A percentile compares a stretch with the other conserved stretches of the same genome.
Evolutionary conservation across 1,140 invertebrate species (phyloP).

Genomic region (Metaphire vulgaris): DNA sequence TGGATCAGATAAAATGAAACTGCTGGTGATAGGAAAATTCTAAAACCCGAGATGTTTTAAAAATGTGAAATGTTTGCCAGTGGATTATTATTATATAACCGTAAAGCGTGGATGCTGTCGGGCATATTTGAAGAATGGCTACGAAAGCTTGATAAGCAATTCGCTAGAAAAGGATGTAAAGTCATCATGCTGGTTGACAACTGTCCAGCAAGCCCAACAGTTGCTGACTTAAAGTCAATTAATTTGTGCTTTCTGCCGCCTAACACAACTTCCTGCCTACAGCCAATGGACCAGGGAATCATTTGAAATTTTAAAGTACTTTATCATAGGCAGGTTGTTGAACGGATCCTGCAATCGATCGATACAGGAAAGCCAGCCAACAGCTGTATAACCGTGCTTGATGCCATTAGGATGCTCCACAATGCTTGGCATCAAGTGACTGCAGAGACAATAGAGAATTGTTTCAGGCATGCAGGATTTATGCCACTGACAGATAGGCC

Average conservation of each 20-base stretch:
- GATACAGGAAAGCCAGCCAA: background rate
- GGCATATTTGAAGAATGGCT: slow-evolving; percentile 41
- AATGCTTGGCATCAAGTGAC: background rate
- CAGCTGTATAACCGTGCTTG: background rate
- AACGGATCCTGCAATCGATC: background rate
- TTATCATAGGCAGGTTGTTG: slow-evolving; percentile 13
- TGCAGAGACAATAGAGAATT: background rate
- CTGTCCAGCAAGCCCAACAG: slow-evolving; percentile 31
- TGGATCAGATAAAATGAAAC: slow-evolving; percentile 34
- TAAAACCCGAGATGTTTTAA: slow-evolving; percentile 52
- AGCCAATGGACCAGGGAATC: slow-evolving; percentile 54
- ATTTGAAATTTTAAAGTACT: slow-evolving; percentile 45
- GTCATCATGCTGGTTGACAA: slow-evolving; percentile 38
- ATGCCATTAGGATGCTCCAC: background rate
- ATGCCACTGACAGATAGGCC: background rate
- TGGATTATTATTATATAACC: slow-evolving; percentile 45
- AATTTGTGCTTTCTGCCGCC: slow-evolving; percentile 50
- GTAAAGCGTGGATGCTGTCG: slow-evolving; percentile 55
- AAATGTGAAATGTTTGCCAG: slow-evolving; percentile 43
- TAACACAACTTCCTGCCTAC: slow-evolving; percentile 51
- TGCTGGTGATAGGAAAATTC: slow-evolving; percentile 51
- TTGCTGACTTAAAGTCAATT: slow-evolving; percentile 40
- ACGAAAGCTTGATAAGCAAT: slow-evolving; percentile 32
- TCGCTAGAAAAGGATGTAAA: slow-evolving; percentile 28
- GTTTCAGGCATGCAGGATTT: background rate